Base-by-base conservation (phyloP, 2,888 invertebrate genomes). In the Pachliopta kotzebuea region DNA sequence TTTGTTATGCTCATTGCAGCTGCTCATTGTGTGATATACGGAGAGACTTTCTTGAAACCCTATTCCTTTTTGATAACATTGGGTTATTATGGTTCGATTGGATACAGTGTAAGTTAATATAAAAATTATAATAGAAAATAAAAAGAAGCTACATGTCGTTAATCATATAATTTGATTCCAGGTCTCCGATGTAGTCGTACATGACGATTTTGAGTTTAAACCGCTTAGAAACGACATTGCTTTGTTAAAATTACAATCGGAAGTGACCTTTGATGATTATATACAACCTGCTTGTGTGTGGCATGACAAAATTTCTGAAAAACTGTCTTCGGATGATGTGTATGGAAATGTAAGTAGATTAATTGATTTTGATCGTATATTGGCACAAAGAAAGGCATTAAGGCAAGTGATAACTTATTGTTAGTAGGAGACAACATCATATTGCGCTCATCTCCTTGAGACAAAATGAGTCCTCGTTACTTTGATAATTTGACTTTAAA, bases 281-380 rank as follows among this genome's bases (percentile, higher is more conserved):
- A 24, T 26, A 24, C 53, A 53, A 53, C 53, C 53, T 6, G 23
- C 53, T 53, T 53, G 53, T 24, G 17, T 53, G 24, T 53, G 53
- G 53, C 18, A 53, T 18, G 53, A 53, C 24, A 53, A 7, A 53
- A 24, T 23, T 4, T 24, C 53, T 2, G 53, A 53, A 24, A 53
- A 24, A 24, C 18, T 53, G 17, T 8, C 53, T 21, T 53, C 53
- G 4, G 17, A 0, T 4, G 11, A 53, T 1, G 8, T 53, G 6
- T 14, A 24, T 24, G 53, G 53, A 53, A 53, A 17, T 7, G 53
- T 53, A 53, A 53, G 53, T 53, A 17, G 2, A 14, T 2, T 37
- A 14, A 8, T 31, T 31, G 31, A 14, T 37, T 14, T 31, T 11
- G 0, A 31, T 31, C 37, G 3, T 11, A 37, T 11, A 14, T 37